phyloP scores from a whole-genome alignment of 2,797 vertebrate genomes.

The Chiroxiphia lanceolata region DNA sequence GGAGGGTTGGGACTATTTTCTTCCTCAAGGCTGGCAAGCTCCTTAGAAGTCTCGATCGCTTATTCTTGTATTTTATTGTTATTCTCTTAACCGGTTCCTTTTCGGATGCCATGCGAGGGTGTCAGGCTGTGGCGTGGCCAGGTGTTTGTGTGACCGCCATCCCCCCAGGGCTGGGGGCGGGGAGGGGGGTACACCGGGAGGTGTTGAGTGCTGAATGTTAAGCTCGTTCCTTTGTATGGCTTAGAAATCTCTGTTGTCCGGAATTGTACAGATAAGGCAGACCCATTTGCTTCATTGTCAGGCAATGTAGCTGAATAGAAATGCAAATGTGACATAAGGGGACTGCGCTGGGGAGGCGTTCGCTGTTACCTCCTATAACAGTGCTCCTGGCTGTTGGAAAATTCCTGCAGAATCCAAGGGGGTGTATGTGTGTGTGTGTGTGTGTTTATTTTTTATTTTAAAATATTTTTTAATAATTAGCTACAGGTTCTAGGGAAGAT shows the following conservation, averaged over 20 bases:
- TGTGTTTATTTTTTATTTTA: background rate
- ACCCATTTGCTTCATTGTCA: slow-evolving; percentile 73
- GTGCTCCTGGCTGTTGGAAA: slow-evolving; percentile 57
- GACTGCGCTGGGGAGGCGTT: slow-evolving; percentile 40
- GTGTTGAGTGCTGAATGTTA: slow-evolving; percentile 68
- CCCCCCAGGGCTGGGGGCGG: background rate
- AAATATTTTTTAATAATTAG: slow-evolving; percentile 56
- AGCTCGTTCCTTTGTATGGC: slow-evolving; percentile 70
- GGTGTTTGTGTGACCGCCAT: slow-evolving; percentile 43
- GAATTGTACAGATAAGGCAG: slow-evolving; percentile 77
- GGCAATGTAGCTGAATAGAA: slow-evolving; percentile 77
- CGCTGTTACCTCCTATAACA: slow-evolving; percentile 29
- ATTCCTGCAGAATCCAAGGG: slow-evolving; percentile 47
- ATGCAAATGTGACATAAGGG: slow-evolving; percentile 78
- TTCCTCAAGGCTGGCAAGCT: background rate
- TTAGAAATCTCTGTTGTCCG: slow-evolving; percentile 76
- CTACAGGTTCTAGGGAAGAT: slow-evolving; percentile 67
- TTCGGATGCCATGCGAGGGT: background rate
- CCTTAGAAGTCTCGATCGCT: background rate
- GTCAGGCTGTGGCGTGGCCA: slow-evolving; percentile 24
- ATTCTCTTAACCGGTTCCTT: background rate
- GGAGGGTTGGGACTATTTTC: background rate
- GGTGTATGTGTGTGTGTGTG: rapidly evolving
- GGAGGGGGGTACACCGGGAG: background rate
- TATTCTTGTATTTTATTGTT: background rate